phyloP scores from a whole-genome alignment of 2,888 invertebrate species.

The Heliconius sara region DNA sequence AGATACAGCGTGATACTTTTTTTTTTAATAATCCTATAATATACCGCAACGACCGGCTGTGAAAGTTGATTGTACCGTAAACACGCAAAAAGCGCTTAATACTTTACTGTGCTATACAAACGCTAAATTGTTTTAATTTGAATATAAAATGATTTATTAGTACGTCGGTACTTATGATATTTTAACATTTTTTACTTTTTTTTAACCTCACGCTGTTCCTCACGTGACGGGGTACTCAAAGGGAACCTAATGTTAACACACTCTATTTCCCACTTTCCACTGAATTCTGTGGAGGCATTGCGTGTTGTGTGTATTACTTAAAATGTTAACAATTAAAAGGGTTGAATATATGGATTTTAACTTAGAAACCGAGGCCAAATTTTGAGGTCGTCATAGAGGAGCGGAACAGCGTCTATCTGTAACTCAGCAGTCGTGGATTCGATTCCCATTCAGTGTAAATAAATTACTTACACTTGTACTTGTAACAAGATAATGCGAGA shows the following conservation, averaged over 20 bases:
- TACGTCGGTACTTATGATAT: neutral
- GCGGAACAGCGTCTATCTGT: no score
- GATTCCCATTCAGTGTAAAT: neutral
- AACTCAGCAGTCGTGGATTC: neutral
- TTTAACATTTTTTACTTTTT: neutral
- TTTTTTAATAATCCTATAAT: neutral
- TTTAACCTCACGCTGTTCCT: no score
- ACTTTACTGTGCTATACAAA: neutral
- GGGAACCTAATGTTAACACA: neutral
- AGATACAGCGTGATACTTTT: no score
- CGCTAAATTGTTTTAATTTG: conserved; percentile 8
- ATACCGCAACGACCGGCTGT: conserved; percentile 9
- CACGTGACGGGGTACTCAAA: no score
- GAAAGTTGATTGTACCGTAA: conserved; percentile 26
- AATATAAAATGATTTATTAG: neutral
- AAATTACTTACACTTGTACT: no score
- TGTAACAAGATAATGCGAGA: no score
- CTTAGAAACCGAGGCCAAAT: no score
- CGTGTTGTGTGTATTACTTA: neutral
- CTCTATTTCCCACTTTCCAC: neutral
- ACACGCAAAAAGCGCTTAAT: conserved; percentile 1
- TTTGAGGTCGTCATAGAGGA: no score
- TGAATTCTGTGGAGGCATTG: neutral
- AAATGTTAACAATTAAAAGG: no score
- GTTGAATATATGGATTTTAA: no score